phyloP scores from a whole-genome alignment of 1,140 invertebrate genomes.

The Musca vetustissima region DNA sequence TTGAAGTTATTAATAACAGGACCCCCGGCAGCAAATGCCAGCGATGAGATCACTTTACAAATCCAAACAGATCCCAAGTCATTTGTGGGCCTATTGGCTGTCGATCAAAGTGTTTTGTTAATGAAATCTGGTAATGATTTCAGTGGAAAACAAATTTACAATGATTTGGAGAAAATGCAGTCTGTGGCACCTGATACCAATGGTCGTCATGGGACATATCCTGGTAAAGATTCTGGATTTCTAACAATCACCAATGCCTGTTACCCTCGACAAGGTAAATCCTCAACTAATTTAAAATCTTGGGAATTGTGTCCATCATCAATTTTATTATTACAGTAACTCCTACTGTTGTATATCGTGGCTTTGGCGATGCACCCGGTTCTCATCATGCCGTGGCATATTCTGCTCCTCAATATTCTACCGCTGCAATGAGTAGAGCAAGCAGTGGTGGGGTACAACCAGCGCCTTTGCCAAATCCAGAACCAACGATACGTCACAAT shows the following conservation, averaged over 20 bases:
- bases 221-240: constrained; percentile 19
- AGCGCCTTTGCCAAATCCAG: too few relatives aligned
- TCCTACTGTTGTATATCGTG: too few relatives aligned
- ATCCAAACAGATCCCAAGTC: constrained; percentile 74
- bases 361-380: too few relatives aligned
- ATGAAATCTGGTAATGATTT: constrained; percentile 65
- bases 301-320: too few relatives aligned
- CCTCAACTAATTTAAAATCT: too few relatives aligned
- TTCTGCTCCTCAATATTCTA: too few relatives aligned
- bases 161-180: constrained; percentile 38
- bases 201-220: not conserved
- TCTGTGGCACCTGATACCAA: not conserved
- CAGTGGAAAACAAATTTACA: constrained; percentile 35
- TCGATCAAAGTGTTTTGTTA: constrained; percentile 81
- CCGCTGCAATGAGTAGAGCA: too few relatives aligned
- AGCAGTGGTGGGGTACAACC: too few relatives aligned
- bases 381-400: too few relatives aligned
- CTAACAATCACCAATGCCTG: constrained; percentile 29
- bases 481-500: constrained; percentile 20
- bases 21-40: not conserved
- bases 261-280: constrained; percentile 31
- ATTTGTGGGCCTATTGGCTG: constrained; percentile 74
- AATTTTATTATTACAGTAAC: too few relatives aligned
- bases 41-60: not conserved
- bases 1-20: too few relatives aligned